Evolutionary conservation across 1,140 invertebrate genomes (phyloP).

Genomic region (Tyrophagus putrescentiae): DNA sequence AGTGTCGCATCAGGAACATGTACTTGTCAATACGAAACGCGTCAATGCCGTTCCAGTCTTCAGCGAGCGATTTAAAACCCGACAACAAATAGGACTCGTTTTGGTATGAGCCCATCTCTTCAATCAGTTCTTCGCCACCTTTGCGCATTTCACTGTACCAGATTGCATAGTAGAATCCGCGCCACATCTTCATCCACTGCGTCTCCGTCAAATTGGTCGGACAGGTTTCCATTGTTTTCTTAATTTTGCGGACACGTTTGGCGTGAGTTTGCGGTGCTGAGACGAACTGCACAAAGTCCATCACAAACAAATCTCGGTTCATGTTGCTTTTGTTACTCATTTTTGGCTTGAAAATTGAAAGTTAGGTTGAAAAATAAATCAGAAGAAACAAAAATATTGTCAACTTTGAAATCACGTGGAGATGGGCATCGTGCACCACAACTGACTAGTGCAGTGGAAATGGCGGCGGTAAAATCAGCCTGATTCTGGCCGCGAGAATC

Average conservation of each 20-base stretch:
- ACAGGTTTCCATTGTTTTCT: conserved; percentile 1
- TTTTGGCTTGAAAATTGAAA: no score
- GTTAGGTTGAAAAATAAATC: no score
- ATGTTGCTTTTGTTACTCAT: conserved; percentile 14
- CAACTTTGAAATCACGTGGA: not conserved
- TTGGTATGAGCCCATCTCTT: not conserved
- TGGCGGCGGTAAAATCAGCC: no score
- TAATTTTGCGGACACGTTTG: conserved; percentile 4
- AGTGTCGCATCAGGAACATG: conserved; percentile 13
- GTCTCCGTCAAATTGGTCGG: not conserved
- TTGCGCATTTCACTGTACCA: conserved; percentile 25
- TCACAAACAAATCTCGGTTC: not conserved
- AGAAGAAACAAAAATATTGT: not conserved
- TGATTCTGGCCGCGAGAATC: no score
- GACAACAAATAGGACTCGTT: conserved; percentile 10
- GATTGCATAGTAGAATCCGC: conserved; percentile 22
- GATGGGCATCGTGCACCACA: no score
- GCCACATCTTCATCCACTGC: conserved; percentile 22
- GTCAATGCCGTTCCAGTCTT: conserved; percentile 23
- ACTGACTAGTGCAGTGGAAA: no score
- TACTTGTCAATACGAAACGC: conserved; percentile 23
- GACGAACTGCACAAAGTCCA: conserved; percentile 17
- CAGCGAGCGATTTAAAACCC: conserved; percentile 19
- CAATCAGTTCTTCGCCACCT: conserved; percentile 23
- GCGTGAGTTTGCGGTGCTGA: conserved; percentile 11